Evolutionary conservation across 2,797 vertebrate species (phyloP).

Genomic region (Fringilla coelebs): DNA sequence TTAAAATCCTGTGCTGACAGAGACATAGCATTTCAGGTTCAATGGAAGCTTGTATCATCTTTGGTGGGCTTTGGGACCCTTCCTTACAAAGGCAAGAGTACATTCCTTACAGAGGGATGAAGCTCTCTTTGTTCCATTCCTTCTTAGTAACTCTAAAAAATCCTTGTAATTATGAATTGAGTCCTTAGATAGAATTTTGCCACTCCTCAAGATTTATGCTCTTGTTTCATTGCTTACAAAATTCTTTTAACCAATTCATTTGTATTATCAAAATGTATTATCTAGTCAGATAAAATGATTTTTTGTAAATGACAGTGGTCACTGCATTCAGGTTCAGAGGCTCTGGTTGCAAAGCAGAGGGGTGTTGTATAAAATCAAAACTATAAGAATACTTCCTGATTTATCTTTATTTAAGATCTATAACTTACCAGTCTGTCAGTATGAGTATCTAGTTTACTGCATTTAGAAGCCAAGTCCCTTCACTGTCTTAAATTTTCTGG

Average conservation of each 20-base stretch:
- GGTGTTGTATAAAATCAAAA: neutral
- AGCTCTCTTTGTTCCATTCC: neutral
- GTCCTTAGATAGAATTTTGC: neutral
- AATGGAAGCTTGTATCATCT: rapidly evolving
- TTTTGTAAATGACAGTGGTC: neutral
- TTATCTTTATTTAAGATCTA: neutral
- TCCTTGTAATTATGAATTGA: neutral
- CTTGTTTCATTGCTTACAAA: neutral
- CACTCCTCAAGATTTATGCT: neutral
- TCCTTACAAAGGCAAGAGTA: neutral
- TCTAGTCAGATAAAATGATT: neutral
- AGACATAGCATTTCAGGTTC: neutral
- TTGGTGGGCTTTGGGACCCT: neutral
- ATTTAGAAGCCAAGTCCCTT: neutral
- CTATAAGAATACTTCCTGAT: neutral
- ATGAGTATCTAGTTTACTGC: neutral
- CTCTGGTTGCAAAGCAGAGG: neutral
- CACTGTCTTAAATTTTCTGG: neutral
- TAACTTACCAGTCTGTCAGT: neutral
- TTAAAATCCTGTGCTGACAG: neutral
- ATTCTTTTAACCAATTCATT: neutral
- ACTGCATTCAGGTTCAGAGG: neutral
- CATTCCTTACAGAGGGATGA: neutral
- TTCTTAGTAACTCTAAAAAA: neutral
- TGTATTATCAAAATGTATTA: neutral